Conservation (phyloP, 2,113 vertebrate genomes). For the Crocuta crocuta region DNA sequence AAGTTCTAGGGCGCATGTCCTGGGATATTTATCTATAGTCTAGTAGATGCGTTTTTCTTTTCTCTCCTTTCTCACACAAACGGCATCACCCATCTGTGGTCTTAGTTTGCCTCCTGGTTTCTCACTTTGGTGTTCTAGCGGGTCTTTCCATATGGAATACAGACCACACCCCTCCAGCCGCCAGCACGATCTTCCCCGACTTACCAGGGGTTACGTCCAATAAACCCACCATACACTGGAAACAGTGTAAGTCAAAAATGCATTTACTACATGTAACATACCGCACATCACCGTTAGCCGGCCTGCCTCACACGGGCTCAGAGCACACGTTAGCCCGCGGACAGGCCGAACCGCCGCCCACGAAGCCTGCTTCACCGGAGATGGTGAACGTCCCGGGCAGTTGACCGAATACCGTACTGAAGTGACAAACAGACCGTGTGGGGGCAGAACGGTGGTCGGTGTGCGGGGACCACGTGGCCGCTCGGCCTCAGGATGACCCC, state of each 20-base stretch:
- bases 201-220: background rate
- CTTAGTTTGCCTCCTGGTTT: background rate
- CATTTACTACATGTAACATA: rapidly evolving
- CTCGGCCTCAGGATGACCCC: background rate
- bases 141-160: background rate
- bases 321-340: rapidly evolving
- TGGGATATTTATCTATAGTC: background rate
- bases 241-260: background rate
- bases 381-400: background rate
- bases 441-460: too few species aligned
- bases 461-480: background rate
- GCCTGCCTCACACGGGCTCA: background rate
- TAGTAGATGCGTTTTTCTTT: too few species aligned
- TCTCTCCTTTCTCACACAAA: background rate
- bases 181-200: background rate
- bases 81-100: background rate
- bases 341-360: background rate
- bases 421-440: too few species aligned
- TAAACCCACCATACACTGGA: background rate
- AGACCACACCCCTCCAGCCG: background rate
- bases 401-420: background rate
- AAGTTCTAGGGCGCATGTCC: background rate
- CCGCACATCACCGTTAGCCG: background rate
- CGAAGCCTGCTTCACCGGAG: background rate
- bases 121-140: too few species aligned